These are phyloP conservation scores for Diaprepes abbreviatus DNA, from an alignment of 2,888 invertebrate genomes.

Conservation along the genomic window DNA sequence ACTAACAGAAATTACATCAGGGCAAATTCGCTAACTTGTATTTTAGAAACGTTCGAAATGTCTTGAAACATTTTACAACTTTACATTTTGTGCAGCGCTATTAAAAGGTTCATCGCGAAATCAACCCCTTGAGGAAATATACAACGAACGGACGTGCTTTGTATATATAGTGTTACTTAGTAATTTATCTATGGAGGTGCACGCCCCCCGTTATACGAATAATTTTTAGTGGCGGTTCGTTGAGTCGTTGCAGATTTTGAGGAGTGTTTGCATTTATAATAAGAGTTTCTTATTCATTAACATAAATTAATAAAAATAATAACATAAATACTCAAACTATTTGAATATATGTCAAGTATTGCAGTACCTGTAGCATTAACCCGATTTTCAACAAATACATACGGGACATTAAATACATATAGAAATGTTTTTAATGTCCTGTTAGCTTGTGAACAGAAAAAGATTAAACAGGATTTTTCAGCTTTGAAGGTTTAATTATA, in stretches of 20 bases:
- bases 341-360: no score
- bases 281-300: neutral
- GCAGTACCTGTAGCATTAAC: no score
- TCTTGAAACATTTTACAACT: conserved; percentile 59
- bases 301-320: neutral
- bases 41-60: conserved; percentile 50
- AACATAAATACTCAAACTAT: neutral
- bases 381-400: no score
- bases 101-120: conserved; percentile 61
- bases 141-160: conserved; percentile 57
- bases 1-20: conserved; percentile 42
- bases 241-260: conserved; percentile 18
- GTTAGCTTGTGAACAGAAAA: no score
- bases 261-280: conserved; percentile 4
- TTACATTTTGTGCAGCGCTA: conserved; percentile 55
- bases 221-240: conserved; percentile 27
- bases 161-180: conserved; percentile 55
- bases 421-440: no score
- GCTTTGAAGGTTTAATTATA: no score
- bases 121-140: conserved; percentile 60
- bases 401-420: no score
- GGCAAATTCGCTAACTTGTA: conserved; percentile 46
- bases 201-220: conserved; percentile 35
- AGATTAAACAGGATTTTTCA: no score
- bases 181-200: conserved; percentile 50